phyloP scores from a whole-genome alignment of 2,888 invertebrate genomes.

The Drosophila kuntzei region DNA sequence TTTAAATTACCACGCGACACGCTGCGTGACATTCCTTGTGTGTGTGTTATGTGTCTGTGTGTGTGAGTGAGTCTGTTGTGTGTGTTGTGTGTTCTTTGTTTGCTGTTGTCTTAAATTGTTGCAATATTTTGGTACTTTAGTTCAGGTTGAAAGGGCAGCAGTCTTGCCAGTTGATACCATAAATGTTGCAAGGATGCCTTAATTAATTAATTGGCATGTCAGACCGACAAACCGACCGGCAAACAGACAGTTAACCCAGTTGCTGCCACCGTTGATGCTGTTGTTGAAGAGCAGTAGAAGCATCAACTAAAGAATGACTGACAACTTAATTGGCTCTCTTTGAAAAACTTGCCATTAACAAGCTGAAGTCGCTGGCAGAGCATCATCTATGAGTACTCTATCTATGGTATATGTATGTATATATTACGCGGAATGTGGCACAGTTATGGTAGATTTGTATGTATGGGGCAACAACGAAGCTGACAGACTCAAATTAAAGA shows the following conservation, averaged over 20 bases:
- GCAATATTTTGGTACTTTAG: slow-evolving; percentile 52
- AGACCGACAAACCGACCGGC: slow-evolving; percentile 24
- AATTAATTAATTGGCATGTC: slow-evolving; percentile 73
- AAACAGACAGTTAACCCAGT: slow-evolving; percentile 32
- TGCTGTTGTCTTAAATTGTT: slow-evolving; percentile 62
- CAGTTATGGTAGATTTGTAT: slow-evolving; percentile 7
- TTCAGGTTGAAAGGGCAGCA: slow-evolving; percentile 25
- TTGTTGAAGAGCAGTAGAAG: slow-evolving; percentile 25
- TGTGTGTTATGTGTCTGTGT: background rate
- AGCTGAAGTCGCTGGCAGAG: slow-evolving; percentile 44
- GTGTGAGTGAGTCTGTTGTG: background rate
- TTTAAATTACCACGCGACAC: slow-evolving; percentile 84
- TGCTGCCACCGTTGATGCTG: slow-evolving; percentile 14
- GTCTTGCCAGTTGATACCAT: slow-evolving; percentile 29
- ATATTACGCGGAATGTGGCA: slow-evolving; percentile 3
- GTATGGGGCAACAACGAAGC: slow-evolving; percentile 21
- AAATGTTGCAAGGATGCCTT: slow-evolving; percentile 55
- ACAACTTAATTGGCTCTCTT: slow-evolving; percentile 83
- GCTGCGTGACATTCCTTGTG: slow-evolving; percentile 46
- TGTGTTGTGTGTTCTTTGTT: background rate
- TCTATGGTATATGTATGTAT: too few species aligned
- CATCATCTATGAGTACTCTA: slow-evolving; percentile 1
- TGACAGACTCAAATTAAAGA: slow-evolving; percentile 60
- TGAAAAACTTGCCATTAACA: slow-evolving; percentile 76
- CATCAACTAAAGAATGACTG: slow-evolving; percentile 75